phyloP scores from a whole-genome alignment of 1,140 invertebrate species.

The Trichonephila clavipes region DNA sequence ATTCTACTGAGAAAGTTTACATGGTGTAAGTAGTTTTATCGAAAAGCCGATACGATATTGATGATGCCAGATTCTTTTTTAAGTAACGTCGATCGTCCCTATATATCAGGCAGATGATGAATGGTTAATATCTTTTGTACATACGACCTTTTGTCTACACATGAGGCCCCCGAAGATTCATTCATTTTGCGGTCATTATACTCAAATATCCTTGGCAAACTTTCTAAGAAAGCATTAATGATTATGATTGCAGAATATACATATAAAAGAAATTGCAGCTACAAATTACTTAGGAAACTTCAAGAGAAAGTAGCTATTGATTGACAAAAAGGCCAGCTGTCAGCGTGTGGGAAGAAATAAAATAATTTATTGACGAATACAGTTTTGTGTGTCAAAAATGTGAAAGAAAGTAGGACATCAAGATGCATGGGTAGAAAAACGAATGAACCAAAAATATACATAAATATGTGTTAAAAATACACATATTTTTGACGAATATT shows the following conservation, averaged over 20 bases:
- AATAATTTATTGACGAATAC: neutral
- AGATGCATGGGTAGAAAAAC: neutral
- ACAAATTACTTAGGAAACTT: conserved; percentile 51
- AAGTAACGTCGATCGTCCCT: neutral
- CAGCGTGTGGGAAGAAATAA: neutral
- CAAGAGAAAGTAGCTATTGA: conserved; percentile 2
- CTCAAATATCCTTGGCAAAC: neutral
- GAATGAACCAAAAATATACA: no score
- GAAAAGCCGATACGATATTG: no score
- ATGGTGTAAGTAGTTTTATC: no score
- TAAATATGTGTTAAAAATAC: no score
- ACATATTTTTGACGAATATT: no score
- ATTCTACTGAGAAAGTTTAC: no score
- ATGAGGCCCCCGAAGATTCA: neutral
- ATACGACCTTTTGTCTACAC: neutral
- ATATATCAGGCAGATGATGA: neutral
- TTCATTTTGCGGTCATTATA: conserved; percentile 46
- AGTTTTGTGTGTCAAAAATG: neutral
- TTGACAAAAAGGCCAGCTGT: neutral
- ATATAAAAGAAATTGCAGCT: conserved; percentile 13
- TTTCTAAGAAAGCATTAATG: conserved; percentile 32
- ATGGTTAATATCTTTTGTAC: neutral
- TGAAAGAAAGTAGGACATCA: neutral
- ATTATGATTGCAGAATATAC: neutral
- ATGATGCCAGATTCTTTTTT: neutral